A percentile compares a stretch with the other conserved stretches of the same genome.
phyloP scores from a whole-genome alignment of 2,888 invertebrate genomes.

The Biston stratarius region DNA sequence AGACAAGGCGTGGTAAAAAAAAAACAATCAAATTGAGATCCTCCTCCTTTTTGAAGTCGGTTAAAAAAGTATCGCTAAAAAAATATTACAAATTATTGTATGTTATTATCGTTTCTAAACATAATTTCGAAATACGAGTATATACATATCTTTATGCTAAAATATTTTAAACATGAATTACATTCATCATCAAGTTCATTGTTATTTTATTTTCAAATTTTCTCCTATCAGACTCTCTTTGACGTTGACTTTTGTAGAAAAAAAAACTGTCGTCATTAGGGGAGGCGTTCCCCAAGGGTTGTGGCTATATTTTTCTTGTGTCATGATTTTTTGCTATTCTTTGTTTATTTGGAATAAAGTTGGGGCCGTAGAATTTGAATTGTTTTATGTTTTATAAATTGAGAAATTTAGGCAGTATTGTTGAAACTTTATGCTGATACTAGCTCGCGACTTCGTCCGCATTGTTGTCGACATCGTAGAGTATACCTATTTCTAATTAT shows the following conservation, averaged over 20 bases:
- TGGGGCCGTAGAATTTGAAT: background rate
- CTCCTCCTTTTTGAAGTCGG: too few species aligned
- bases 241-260: constrained; percentile 17
- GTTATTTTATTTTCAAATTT: constrained; percentile 18
- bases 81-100: too few species aligned
- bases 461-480: too few species aligned
- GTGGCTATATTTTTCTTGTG: constrained; percentile 21
- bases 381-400: background rate
- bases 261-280: constrained; percentile 19
- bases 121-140: too few species aligned
- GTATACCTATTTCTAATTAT: too few species aligned
- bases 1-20: too few species aligned
- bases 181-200: constrained; percentile 10
- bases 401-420: background rate
- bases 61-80: too few species aligned
- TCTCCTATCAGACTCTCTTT: constrained; percentile 15
- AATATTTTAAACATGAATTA: constrained; percentile 7
- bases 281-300: constrained; percentile 17
- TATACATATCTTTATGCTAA: background rate
- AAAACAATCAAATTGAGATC: too few species aligned
- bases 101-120: background rate
- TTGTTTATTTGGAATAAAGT: constrained; percentile 19
- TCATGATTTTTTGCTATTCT: constrained; percentile 14
- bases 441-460: too few species aligned
- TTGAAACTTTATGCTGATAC: background rate